Percentiles rank a stretch among this genome's conserved stretches.
Evolutionary conservation across 2,888 invertebrate genomes (phyloP).

Genomic region (Campoplex nolae): DNA sequence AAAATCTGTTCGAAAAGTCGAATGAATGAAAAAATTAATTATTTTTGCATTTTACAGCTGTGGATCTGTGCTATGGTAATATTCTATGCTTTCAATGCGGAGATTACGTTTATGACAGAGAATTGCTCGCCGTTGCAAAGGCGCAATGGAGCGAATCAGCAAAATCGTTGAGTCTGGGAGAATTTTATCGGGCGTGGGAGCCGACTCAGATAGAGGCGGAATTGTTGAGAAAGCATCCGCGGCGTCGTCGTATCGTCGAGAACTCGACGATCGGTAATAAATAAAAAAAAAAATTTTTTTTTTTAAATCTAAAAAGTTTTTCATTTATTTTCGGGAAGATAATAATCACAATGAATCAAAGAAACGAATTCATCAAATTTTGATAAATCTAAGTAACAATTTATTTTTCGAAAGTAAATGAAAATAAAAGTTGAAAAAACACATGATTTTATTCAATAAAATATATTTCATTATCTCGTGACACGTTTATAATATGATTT

Average conservation of each 20-base stretch:
- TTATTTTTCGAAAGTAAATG: neutral
- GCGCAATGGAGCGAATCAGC: conserved; percentile 83
- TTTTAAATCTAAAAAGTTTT: too few relatives aligned
- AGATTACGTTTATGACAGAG: conserved; percentile 96
- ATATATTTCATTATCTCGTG: neutral
- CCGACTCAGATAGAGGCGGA: conserved; percentile 92
- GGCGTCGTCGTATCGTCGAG: conserved; percentile 91
- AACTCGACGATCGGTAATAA: conserved; percentile 91
- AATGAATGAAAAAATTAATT: neutral
- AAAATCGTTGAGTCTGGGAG: conserved; percentile 82
- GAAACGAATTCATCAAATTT: neutral
- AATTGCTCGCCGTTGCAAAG: conserved; percentile 84
- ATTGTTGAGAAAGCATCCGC: conserved; percentile 90
- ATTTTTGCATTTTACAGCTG: conserved; percentile 85
- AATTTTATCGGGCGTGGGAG: conserved; percentile 88
- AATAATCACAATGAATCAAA: neutral
- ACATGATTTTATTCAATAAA: neutral
- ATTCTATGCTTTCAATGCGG: conserved; percentile 95
- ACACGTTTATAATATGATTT: neutral
- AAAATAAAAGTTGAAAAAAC: neutral
- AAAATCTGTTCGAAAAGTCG: neutral
- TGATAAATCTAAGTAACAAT: neutral
- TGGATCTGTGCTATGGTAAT: conserved; percentile 95
- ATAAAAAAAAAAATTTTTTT: neutral
- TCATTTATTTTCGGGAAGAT: neutral